Evolutionary conservation across 2,888 invertebrate genomes (phyloP).

Genomic region (Exephanes ischioxanthus): DNA sequence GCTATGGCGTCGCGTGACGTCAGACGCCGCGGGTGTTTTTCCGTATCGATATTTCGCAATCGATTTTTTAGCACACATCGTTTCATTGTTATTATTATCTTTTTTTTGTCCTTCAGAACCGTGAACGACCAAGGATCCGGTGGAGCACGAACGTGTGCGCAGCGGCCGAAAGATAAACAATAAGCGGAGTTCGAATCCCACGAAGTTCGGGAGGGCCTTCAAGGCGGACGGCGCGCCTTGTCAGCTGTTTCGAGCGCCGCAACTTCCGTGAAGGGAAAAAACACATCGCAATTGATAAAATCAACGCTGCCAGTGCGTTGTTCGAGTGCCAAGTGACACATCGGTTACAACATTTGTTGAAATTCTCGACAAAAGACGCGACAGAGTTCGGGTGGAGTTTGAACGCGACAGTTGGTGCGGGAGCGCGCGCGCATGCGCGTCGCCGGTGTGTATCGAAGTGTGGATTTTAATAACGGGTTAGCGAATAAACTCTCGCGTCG

Average conservation of each 20-base stretch:
- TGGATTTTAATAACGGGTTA: slow-evolving; percentile 61
- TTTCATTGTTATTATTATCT: neutral
- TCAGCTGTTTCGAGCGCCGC: neutral
- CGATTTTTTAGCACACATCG: neutral
- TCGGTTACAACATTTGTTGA: neutral
- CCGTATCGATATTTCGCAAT: slow-evolving; percentile 13
- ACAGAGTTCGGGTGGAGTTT: neutral
- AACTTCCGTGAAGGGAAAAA: neutral
- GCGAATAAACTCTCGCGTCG: slow-evolving; percentile 49
- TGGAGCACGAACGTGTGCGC: neutral
- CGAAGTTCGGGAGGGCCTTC: neutral
- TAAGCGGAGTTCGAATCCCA: neutral
- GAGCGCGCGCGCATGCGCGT: slow-evolving; percentile 9
- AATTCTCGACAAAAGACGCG: neutral
- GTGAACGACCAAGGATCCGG: neutral
- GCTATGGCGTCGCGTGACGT: neutral
- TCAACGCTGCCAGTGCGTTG: neutral
- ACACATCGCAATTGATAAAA: neutral
- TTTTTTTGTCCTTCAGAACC: neutral
- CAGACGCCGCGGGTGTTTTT: neutral
- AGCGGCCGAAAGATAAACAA: slow-evolving; percentile 9
- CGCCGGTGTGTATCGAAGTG: slow-evolving; percentile 36
- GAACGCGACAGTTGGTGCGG: neutral
- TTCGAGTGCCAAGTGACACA: neutral
- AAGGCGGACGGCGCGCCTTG: neutral